These are phyloP conservation scores for Apistogramma diplotaenia DNA, from an alignment of 2,113 vertebrate species.

Conservation along the genomic window DNA sequence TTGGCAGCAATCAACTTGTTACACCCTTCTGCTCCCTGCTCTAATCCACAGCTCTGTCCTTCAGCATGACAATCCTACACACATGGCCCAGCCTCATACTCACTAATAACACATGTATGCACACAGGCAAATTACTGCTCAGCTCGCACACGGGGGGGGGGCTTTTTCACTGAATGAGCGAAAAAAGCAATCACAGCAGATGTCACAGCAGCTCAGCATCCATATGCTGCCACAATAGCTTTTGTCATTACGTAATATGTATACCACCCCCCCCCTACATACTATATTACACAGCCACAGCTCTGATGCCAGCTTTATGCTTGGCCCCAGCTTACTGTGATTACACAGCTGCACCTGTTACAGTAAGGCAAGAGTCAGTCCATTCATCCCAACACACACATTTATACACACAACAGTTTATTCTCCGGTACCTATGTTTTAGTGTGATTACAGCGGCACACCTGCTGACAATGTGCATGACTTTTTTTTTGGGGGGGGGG, in stretches of 20 bases:
- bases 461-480: not conserved
- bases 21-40: constrained; percentile 48
- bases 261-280: not conserved
- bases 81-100: constrained; percentile 42
- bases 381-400: constrained; percentile 25
- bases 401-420: not conserved
- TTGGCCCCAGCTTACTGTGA: constrained; percentile 31
- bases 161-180: constrained; percentile 33
- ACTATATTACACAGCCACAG: not conserved
- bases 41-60: constrained; percentile 65
- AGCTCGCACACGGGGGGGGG: not conserved
- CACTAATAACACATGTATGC: constrained; percentile 34
- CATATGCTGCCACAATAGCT: constrained; percentile 49
- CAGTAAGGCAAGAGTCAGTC: constrained; percentile 9
- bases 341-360: constrained; percentile 59
- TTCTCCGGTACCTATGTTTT: not conserved
- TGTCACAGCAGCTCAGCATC: constrained; percentile 55
- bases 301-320: constrained; percentile 22
- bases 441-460: not conserved
- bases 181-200: constrained; percentile 72
- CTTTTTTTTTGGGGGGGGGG: not conserved
- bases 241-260: constrained; percentile 29
- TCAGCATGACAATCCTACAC: constrained; percentile 59
- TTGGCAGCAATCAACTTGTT: constrained; percentile 50
- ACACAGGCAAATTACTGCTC: constrained; percentile 50